phyloP scores from a whole-genome alignment of 2,888 invertebrate genomes.

The Drosophila acutilabella region DNA sequence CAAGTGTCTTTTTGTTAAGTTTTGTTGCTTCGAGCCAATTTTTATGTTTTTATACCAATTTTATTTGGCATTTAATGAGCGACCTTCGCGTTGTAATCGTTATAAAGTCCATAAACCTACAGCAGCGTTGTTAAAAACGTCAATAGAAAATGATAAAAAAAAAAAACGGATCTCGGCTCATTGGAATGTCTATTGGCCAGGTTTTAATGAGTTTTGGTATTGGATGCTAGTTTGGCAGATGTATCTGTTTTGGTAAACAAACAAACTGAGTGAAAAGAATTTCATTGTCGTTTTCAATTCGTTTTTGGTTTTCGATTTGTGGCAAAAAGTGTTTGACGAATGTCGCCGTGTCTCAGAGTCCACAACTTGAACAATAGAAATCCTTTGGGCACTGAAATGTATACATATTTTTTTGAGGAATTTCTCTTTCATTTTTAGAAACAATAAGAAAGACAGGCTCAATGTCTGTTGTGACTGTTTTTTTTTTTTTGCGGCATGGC shows the following conservation, averaged over 20 bases:
- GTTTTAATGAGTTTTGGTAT: conserved; percentile 71
- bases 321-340: conserved; percentile 60
- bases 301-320: conserved; percentile 37
- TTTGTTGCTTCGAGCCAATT: conserved; percentile 67
- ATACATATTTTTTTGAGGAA: conserved; percentile 61
- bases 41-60: conserved; percentile 68
- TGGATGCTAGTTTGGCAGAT: conserved; percentile 3
- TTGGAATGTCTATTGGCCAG: conserved; percentile 71
- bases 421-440: conserved; percentile 72
- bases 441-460: conserved; percentile 61
- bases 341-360: conserved; percentile 26
- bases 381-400: conserved; percentile 72
- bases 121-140: conserved; percentile 41
- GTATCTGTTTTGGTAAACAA: conserved; percentile 25
- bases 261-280: conserved; percentile 57
- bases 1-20: conserved; percentile 52
- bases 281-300: conserved; percentile 25
- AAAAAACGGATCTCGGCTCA: conserved; percentile 1
- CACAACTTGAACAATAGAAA: conserved; percentile 72
- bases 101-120: conserved; percentile 70
- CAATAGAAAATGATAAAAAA: too few relatives aligned
- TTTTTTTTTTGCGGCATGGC: conserved; percentile 63
- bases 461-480: conserved; percentile 26
- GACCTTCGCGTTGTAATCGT: conserved; percentile 80
- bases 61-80: conserved; percentile 81